phyloP scores from a whole-genome alignment of 2,888 invertebrate genomes.

The Pristionchus entomophagus region DNA sequence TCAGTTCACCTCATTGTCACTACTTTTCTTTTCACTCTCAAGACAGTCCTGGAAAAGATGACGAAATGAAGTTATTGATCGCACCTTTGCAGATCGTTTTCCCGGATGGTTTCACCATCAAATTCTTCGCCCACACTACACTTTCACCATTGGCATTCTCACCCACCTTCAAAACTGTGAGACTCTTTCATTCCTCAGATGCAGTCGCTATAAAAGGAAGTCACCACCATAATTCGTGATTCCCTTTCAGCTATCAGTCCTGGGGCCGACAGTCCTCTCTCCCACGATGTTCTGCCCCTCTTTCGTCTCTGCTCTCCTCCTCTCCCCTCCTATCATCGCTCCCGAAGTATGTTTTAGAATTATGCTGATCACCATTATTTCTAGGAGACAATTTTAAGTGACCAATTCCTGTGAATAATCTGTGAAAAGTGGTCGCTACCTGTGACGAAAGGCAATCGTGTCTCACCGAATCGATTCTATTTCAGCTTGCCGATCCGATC shows the following conservation, averaged over 20 bases:
- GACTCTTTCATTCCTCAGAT: neutral
- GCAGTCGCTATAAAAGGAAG: neutral
- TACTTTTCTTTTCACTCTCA: neutral
- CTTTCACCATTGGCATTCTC: conserved; percentile 51
- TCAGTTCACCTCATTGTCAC: neutral
- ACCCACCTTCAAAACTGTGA: conserved; percentile 43
- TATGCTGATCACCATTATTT: too few species aligned
- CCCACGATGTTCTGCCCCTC: conserved; percentile 66
- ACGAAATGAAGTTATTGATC: neutral
- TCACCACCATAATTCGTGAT: neutral
- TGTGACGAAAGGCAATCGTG: too few species aligned
- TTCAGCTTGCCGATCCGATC: conserved; percentile 50
- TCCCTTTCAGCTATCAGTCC: conserved; percentile 54
- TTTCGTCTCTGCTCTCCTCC: conserved; percentile 58
- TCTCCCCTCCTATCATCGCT: conserved; percentile 63
- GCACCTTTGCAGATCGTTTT: neutral
- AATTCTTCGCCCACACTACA: conserved; percentile 32
- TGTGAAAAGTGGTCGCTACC: neutral
- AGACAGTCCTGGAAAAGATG: too few species aligned
- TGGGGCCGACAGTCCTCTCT: conserved; percentile 63
- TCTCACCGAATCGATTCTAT: neutral
- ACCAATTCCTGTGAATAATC: neutral
- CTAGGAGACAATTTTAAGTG: neutral
- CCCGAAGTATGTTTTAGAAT: conserved; percentile 53
- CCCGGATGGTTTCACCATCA: neutral